These are phyloP conservation scores for Anguilla obscura DNA, from an alignment of 2,797 vertebrate genomes.

Conservation along the genomic window DNA sequence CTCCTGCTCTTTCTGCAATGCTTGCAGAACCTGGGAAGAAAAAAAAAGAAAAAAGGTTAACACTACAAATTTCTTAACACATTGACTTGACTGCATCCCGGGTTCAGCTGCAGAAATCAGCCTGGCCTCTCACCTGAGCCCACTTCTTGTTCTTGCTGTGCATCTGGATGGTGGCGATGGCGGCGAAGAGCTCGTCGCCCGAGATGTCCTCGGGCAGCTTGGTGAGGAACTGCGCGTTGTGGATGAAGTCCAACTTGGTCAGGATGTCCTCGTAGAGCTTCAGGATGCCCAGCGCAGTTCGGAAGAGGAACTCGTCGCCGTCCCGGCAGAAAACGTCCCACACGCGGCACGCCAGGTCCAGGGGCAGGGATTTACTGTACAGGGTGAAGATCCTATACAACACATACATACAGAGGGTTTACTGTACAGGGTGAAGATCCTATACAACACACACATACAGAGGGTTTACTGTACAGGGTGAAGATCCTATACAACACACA, in stretches of 20 bases:
- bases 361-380: conserved; percentile 91
- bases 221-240: conserved; percentile 93
- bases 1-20: conserved; percentile 85
- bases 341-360: conserved; percentile 91
- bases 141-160: conserved; percentile 90
- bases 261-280: conserved; percentile 88
- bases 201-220: conserved; percentile 87
- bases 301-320: conserved; percentile 92
- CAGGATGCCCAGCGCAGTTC: conserved; percentile 88
- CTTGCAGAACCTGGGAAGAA: conserved; percentile 76
- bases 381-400: conserved; percentile 74
- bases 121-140: conserved; percentile 80
- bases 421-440: not conserved
- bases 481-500: too few relatives aligned
- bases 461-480: too few relatives aligned
- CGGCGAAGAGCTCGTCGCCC: conserved; percentile 80
- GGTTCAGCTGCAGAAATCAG: not conserved
- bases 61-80: not conserved
- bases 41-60: not conserved
- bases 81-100: not conserved
- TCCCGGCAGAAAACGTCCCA: conserved; percentile 98
- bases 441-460: not conserved
- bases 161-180: conserved; percentile 91
- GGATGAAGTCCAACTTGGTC: conserved; percentile 96
- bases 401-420: not conserved